Conservation (phyloP, 1,140 invertebrate species). For the Bombus ignitus region DNA sequence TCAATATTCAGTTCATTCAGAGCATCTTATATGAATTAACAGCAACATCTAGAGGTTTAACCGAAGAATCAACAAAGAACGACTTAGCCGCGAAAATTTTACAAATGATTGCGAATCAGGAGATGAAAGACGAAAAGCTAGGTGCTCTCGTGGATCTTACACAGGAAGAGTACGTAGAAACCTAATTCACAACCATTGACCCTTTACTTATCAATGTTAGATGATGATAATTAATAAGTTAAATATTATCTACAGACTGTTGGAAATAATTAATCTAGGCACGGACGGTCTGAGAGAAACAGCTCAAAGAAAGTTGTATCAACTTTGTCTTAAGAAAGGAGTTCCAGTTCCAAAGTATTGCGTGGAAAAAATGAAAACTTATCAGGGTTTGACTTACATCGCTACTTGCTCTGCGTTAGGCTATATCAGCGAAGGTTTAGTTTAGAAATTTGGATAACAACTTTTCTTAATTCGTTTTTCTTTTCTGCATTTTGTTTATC, state of each 20-base stretch:
- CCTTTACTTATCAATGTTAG: background rate
- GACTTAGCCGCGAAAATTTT: slow-evolving; percentile 55
- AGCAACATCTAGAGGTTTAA: slow-evolving; percentile 44
- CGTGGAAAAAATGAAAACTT: slow-evolving; percentile 1
- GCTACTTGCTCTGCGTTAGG: slow-evolving; percentile 59
- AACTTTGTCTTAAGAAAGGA: slow-evolving; percentile 57
- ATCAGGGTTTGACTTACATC: slow-evolving; percentile 29
- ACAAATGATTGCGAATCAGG: slow-evolving; percentile 52
- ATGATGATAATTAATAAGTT: background rate
- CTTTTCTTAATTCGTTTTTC: too few species aligned
- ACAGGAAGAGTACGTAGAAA: slow-evolving; percentile 48
- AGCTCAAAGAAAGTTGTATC: slow-evolving; percentile 60
- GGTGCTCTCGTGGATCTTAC: slow-evolving; percentile 34
- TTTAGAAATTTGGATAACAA: background rate
- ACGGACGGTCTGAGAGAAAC: slow-evolving; percentile 36
- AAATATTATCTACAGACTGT: slow-evolving; percentile 50
- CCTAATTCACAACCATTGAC: background rate
- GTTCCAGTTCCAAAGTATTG: slow-evolving; percentile 52
- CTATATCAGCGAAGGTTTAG: slow-evolving; percentile 31
- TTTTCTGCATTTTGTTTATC: background rate
- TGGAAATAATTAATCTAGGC: slow-evolving; percentile 52
- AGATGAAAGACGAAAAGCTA: slow-evolving; percentile 57
- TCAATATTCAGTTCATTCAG: background rate
- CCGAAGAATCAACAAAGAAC: slow-evolving; percentile 52
- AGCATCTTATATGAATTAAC: background rate